A percentile compares a stretch with the other conserved stretches of the same genome.
Conservation (phyloP, 2,888 invertebrate genomes). For the Euzetes globulus region DNA sequence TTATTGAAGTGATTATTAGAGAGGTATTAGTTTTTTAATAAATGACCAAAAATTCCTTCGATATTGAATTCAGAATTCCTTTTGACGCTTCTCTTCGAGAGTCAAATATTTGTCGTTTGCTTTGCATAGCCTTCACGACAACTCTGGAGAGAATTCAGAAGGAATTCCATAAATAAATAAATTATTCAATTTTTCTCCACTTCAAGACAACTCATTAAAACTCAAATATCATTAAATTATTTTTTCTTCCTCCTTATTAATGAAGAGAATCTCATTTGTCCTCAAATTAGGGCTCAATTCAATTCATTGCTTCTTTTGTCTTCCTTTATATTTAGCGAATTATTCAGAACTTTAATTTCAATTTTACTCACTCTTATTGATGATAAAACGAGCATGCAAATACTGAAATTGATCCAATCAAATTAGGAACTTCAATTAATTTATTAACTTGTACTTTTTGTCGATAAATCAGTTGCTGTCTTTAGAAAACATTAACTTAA, state of each 20-base stretch:
- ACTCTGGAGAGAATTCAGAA: neutral
- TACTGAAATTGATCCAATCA: no score
- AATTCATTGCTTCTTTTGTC: no score
- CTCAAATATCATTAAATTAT: neutral
- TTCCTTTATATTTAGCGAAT: no score
- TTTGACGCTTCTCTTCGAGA: neutral
- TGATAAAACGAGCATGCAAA: no score
- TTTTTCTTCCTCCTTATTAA: neutral
- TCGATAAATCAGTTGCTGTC: no score
- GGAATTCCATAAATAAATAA: slow-evolving; percentile 14
- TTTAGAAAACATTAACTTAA: no score
- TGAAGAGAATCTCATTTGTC: neutral
- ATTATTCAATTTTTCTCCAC: neutral
- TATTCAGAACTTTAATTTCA: no score
- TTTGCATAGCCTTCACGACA: neutral
- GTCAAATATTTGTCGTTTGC: neutral
- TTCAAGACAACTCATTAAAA: neutral
- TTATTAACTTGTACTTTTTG: no score
- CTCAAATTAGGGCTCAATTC: neutral
- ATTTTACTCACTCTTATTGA: no score
- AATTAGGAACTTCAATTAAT: no score
- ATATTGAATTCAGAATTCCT: slow-evolving; percentile 2
- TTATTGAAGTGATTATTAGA: slow-evolving; percentile 3
- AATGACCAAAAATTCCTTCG: slow-evolving; percentile 14
- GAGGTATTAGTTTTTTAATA: slow-evolving; percentile 17